These are phyloP conservation scores for honey bee (Apis mellifera) DNA, from an alignment of 1,140 invertebrate species.

Conservation along the genomic window Amel_HAv3.1 CM009931.2:11598501-11599000, in stretches of 20 bases:
- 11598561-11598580: background rate
- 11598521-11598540: too few species aligned
- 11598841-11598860: too few species aligned
- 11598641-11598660: constrained; percentile 93
- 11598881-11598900: too few species aligned
- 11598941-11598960: background rate
- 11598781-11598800: too few species aligned
- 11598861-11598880: too few species aligned
- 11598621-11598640: constrained; percentile 92
- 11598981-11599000: background rate
- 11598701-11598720: constrained; percentile 83
- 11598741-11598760: constrained; percentile 4
- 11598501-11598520: too few species aligned
- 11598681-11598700: constrained; percentile 83
- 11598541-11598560: background rate
- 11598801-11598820: too few species aligned
- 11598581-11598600: constrained; percentile 83
- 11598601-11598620: constrained; percentile 89
- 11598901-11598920: too few species aligned
- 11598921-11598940: background rate
- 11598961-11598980: background rate
- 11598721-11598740: constrained; percentile 26
- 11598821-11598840: too few species aligned
- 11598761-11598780: background rate
- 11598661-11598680: constrained; percentile 85